These are phyloP conservation scores for Pipistrellus nathusii DNA, from an alignment of 2,797 vertebrate species.

Conservation along the genomic window DNA sequence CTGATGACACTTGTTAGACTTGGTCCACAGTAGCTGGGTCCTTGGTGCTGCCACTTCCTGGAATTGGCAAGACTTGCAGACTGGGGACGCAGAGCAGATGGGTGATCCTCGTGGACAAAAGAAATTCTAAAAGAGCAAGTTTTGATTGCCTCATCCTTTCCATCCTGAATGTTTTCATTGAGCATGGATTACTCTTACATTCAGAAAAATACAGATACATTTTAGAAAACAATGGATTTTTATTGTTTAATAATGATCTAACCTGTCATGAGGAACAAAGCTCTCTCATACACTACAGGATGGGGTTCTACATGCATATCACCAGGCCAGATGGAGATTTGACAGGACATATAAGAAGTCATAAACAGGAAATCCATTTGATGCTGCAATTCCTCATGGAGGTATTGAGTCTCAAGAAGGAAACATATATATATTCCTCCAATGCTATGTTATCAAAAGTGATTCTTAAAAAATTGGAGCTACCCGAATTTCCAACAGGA, in stretches of 20 bases:
- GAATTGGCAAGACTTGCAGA: not conserved
- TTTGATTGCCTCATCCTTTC: not conserved
- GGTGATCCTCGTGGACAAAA: not conserved
- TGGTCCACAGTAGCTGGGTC: not conserved
- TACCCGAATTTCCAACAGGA: not conserved
- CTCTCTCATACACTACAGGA: not conserved
- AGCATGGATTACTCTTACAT: not conserved
- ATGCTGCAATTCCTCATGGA: not conserved
- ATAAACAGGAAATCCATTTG: not conserved
- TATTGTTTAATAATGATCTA: not conserved
- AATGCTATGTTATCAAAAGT: not conserved
- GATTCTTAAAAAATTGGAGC: not conserved
- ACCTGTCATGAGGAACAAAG: not conserved
- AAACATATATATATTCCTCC: not conserved
- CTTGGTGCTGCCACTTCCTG: not conserved
- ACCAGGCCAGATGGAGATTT: not conserved
- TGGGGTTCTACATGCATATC: not conserved
- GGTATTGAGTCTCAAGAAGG: not conserved
- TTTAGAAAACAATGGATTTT: not conserved
- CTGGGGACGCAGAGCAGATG: not conserved
- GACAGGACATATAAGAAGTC: not conserved
- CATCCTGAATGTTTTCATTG: not conserved
- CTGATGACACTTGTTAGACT: not conserved
- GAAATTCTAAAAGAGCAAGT: not conserved
- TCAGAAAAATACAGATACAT: not conserved